These are phyloP conservation scores for Lucilia cuprina DNA, from an alignment of 1,140 invertebrate genomes.

Conservation along the genomic window DNA sequence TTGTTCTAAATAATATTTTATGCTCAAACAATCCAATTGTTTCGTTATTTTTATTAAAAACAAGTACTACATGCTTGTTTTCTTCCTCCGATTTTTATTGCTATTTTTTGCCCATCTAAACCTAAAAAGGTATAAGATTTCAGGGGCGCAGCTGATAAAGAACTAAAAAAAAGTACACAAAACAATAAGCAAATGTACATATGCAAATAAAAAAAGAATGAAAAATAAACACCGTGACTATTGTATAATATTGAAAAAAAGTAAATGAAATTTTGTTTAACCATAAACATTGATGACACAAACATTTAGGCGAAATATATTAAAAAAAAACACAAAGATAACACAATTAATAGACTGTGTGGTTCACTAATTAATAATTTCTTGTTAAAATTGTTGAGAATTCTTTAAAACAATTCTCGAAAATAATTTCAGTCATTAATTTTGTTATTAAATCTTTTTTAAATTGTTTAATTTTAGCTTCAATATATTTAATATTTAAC, in stretches of 20 bases:
- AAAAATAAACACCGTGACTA: conserved; percentile 11
- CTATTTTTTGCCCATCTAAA: background rate
- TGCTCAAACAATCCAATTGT: too few relatives aligned
- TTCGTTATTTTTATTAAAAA: too few relatives aligned
- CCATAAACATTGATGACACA: conserved; percentile 11
- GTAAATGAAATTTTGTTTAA: conserved; percentile 1
- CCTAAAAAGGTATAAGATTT: background rate
- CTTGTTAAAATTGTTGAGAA: background rate
- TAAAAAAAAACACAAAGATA: background rate
- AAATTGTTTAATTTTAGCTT: background rate
- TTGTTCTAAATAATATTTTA: too few relatives aligned
- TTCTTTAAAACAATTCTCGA: background rate
- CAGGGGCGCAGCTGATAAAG: background rate
- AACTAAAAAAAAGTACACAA: background rate
- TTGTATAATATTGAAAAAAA: background rate
- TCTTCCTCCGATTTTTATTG: background rate
- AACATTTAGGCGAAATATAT: background rate
- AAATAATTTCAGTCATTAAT: background rate
- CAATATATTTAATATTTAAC: background rate
- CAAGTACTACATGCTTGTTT: background rate
- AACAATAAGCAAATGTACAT: background rate
- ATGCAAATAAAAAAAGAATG: background rate
- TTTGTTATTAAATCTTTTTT: background rate
- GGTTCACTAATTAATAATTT: background rate
- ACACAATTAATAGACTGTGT: background rate